Base-by-base conservation (phyloP, 2,797 vertebrate species). In the Balearica regulorum region DNA sequence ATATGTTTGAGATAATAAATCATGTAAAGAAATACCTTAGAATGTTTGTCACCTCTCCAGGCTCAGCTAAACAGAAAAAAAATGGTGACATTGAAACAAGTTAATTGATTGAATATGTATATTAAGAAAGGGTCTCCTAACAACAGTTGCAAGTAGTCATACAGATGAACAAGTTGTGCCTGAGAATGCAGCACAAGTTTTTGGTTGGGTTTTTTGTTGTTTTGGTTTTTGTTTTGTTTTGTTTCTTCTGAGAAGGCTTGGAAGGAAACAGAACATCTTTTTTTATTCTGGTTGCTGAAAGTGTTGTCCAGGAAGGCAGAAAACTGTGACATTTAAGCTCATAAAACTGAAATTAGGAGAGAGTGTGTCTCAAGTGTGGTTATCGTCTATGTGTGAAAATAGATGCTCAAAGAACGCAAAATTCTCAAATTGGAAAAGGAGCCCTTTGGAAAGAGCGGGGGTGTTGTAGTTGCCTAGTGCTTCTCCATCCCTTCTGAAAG, bases 241-340 rank as follows among this genome's bases (percentile, higher is more conserved):
- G 15, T 3, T 0, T 21, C 19, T 78, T 83, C 46, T 70, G 43
- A 82, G 62, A 55, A 75, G 13, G n/a, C 68, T 57, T 66, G 26
- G 64, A 90, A 87, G 29, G 87, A 90, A 92, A 64, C 26, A 75
- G 64, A 70, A 46, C 13, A 17, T 72, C 4, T 18, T 54, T 66
- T 89, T 87, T 37, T 53, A 68, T 89, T 89, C 44, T 66, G 8
- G 20, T n/a, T 87, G 31, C 78, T 90, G 88, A 33, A 95, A 77
- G 49, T 65, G 64, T 75, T 84, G 68, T 93, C 87, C 90, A 55
- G 69, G 83, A 92, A 94, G 61, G 88, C 73, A 90, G 83, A 90
- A 87, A 73, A 57, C 37, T 43, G 60, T 86, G 78, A 82, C 39
- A 29, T 83, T 90, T 90, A 64, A 92, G 71, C 71, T 83, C 41